Percentiles rank a stretch among this genome's conserved stretches.
These are phyloP conservation scores for Emydocephalus ijimae DNA, from an alignment of 2,113 vertebrate species.

Conservation along the genomic window DNA sequence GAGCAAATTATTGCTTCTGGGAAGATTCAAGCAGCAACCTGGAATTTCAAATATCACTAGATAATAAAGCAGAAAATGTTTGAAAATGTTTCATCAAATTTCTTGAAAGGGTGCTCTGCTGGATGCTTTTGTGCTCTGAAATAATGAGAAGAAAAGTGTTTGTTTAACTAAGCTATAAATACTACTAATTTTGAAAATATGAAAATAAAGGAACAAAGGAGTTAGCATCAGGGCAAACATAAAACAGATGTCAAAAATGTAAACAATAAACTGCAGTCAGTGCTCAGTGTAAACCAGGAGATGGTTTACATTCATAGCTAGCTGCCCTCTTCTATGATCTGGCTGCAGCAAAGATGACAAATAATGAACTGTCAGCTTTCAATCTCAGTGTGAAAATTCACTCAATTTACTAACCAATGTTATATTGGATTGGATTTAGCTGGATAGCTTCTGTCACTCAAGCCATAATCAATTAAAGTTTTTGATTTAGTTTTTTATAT, in stretches of 20 bases:
- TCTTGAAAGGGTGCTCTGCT: conserved; percentile 35
- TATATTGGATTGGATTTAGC: background rate
- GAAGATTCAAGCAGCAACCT: conserved; percentile 1
- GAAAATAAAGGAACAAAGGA: background rate
- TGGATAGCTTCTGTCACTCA: background rate
- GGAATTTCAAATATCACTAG: conserved; percentile 4
- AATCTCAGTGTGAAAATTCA: background rate
- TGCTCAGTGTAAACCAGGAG: background rate
- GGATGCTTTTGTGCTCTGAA: background rate
- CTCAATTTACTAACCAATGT: background rate
- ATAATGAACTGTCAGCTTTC: background rate
- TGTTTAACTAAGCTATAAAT: background rate
- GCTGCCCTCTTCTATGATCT: background rate
- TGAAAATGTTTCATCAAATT: conserved; percentile 41
- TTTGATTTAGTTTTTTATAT: background rate
- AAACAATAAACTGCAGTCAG: background rate
- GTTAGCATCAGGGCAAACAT: background rate
- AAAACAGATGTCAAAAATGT: background rate
- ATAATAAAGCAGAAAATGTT: conserved; percentile 31
- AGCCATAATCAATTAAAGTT: background rate
- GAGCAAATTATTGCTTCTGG: conserved; percentile 10
- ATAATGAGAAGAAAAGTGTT: background rate
- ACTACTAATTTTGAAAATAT: background rate
- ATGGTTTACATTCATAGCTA: background rate
- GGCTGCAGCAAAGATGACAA: background rate